Percentiles rank a stretch among this genome's conserved stretches.
These are phyloP conservation scores for Drosophila sulfurigaster DNA, from an alignment of 1,140 invertebrate species.

Conservation along the genomic window DNA sequence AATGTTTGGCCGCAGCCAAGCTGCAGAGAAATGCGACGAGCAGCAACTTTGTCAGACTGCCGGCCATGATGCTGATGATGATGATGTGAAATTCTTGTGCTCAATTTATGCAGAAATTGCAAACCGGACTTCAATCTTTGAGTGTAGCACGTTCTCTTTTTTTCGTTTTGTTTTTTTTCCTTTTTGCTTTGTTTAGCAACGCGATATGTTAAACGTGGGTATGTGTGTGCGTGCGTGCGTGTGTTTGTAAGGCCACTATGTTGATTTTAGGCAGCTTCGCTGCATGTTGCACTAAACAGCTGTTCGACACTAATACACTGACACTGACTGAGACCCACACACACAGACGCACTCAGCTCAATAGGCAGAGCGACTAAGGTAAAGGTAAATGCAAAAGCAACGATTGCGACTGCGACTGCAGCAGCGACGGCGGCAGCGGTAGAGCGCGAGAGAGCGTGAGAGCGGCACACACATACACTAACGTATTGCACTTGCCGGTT, in stretches of 20 bases:
- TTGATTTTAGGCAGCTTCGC: constrained; percentile 39
- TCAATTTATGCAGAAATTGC: constrained; percentile 28
- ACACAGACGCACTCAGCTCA: constrained; percentile 5
- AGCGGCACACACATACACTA: constrained; percentile 21
- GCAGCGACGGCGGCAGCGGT: constrained; percentile 12
- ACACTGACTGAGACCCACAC: constrained; percentile 38
- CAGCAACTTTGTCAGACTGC: constrained; percentile 42
- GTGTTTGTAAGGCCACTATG: constrained; percentile 20
- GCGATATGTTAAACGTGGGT: neutral
- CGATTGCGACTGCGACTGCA: constrained; percentile 29
- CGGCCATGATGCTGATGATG: constrained; percentile 24
- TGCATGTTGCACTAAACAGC: constrained; percentile 69
- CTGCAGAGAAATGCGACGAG: constrained; percentile 57
- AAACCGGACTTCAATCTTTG: constrained; percentile 19
- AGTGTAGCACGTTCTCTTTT: constrained; percentile 16
- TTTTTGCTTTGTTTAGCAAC: neutral
- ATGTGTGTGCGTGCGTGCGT: constrained; percentile 12
- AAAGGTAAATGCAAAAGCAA: constrained; percentile 1
- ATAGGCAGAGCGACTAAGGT: constrained; percentile 12
- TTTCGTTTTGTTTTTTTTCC: neutral
- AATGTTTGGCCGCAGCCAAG: constrained; percentile 60
- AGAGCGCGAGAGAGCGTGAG: constrained; percentile 17
- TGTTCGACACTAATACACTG: constrained; percentile 68
- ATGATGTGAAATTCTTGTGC: constrained; percentile 45
- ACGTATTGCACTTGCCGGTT: constrained; percentile 52